phyloP scores from a whole-genome alignment of 2,888 invertebrate genomes.

The Gymnocheta viridis region DNA sequence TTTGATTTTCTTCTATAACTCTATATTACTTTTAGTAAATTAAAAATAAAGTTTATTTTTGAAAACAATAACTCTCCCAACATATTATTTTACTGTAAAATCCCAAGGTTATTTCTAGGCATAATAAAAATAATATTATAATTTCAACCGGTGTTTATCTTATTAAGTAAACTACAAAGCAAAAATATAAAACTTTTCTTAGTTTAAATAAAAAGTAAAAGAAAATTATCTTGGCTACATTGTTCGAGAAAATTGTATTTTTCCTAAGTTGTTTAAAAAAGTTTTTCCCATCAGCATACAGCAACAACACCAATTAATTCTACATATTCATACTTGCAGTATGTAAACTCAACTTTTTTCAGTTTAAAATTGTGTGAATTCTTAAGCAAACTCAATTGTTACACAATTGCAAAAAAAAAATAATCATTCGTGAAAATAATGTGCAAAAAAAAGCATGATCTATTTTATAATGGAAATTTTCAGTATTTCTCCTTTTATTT shows the following conservation, averaged over 20 bases:
- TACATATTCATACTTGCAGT: background rate
- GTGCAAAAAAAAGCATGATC: conserved; percentile 38
- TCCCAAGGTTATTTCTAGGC: conserved; percentile 18
- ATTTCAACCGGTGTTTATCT: conserved; percentile 41
- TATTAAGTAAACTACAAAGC: conserved; percentile 31
- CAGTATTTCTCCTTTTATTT: background rate
- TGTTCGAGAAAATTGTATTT: conserved; percentile 1
- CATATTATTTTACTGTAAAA: background rate
- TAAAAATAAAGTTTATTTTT: background rate
- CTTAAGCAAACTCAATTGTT: conserved; percentile 32
- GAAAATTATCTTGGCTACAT: background rate
- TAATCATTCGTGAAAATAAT: background rate
- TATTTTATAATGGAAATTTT: conserved; percentile 25
- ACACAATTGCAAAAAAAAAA: conserved; percentile 27
- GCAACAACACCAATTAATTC: background rate
- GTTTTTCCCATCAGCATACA: conserved; percentile 25
- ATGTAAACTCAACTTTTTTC: background rate
- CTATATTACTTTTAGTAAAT: too few species aligned
- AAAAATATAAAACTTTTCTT: conserved; percentile 24
- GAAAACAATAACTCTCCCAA: background rate
- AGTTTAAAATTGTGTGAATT: conserved; percentile 46
- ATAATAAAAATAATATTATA: conserved; percentile 13
- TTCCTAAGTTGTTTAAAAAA: conserved; percentile 18
- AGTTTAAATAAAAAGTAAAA: background rate
- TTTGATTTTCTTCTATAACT: too few species aligned